phyloP scores from a whole-genome alignment of 2,797 vertebrate species.

The Argya squamiceps region DNA sequence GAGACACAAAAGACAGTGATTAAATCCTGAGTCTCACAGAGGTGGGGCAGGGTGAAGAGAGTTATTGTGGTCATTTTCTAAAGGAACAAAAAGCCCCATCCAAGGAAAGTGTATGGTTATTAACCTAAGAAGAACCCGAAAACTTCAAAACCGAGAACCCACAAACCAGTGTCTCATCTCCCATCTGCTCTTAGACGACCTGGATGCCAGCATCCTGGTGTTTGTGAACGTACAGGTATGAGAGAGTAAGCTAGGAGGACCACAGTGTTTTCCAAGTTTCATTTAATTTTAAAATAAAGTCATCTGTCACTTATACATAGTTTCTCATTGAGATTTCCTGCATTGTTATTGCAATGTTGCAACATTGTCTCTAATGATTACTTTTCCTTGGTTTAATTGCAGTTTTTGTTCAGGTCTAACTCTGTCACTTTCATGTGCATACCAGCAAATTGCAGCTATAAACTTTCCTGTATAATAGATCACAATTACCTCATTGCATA shows the following conservation, averaged over 20 bases:
- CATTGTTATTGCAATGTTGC: background rate
- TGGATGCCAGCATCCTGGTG: background rate
- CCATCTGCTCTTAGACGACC: background rate
- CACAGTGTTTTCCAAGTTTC: background rate
- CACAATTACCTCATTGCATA: background rate
- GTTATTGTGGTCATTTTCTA: background rate
- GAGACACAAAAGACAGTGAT: background rate
- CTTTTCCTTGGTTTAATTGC: background rate
- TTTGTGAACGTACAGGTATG: background rate
- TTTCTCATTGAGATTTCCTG: background rate
- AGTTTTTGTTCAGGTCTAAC: background rate
- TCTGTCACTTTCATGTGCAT: background rate
- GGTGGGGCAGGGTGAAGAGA: background rate
- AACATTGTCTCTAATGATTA: background rate
- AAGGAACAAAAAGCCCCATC: background rate
- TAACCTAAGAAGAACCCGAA: background rate
- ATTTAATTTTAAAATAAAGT: background rate
- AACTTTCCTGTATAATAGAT: background rate
- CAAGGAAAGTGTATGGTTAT: background rate
- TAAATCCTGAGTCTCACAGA: background rate
- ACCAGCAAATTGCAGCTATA: background rate
- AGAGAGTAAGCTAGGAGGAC: background rate
- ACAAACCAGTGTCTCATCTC: background rate
- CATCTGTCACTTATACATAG: background rate
- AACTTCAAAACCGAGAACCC: background rate